Base-by-base conservation (phyloP, 2,888 invertebrate genomes). In the Timema podura region DNA sequence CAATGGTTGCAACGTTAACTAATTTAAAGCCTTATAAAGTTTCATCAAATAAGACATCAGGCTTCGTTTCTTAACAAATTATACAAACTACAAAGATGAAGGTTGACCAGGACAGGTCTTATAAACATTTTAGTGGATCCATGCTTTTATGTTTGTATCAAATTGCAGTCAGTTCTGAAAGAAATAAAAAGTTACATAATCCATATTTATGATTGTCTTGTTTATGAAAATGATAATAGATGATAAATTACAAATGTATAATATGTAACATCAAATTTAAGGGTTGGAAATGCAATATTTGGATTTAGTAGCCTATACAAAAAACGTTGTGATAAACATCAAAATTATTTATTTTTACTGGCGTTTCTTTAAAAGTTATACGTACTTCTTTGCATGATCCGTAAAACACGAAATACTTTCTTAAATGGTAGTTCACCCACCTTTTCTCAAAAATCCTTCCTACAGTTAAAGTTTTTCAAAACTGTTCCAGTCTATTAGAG, bases 101-200 rank as follows among this genome's bases (percentile, higher is more conserved):
- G 5, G 54, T 54, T 16, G 54, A 54, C 54, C n/a, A 16, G n/a
- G 16, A 16, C 54, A 54, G 54, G 54, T 54, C 54, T 54, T 54
- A 15, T 54, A 54, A 2, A 13, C n/a, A 16, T 54, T 54, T 54
- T 16, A 54, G 54, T 54, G 10, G 54, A 54, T n/a, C 54, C 11
- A 54, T 54, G 11, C 5, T 6, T 54, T 16, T 54, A 54, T 54
- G 13, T 54, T 54, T 54, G 13, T 13, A 54, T 54, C 54, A 54
- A 13, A 54, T 9, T 6, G 54, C 54, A 13, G 54, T 54, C 5
- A 54, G 15, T 54, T 16, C 5, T 54, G 54, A 13, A 54, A 54
- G 5, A 54, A 54, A 54, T 6, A 54, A 54, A 54, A 54, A 54
- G 2, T 54, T 54, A 54, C 5, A 54, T 54, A 54, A 13, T 2